Evolutionary conservation across 2,888 invertebrate species (phyloP).

Genomic region (Aphodius sticticus): DNA sequence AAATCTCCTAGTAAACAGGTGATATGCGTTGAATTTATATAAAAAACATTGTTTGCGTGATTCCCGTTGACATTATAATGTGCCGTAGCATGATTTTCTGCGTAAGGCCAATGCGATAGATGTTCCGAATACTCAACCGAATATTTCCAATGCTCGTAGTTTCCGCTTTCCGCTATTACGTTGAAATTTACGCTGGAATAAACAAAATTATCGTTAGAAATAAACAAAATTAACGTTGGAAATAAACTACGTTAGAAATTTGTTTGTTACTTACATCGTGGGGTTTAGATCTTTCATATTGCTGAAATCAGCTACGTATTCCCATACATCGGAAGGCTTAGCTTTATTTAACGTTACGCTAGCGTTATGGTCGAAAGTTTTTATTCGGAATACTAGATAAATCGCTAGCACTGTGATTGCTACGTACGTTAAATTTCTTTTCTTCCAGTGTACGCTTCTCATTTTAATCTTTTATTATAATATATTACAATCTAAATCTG

Average conservation of each 20-base stretch:
- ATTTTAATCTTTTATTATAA: conserved; percentile 41
- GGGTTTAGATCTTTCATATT: conserved; percentile 76
- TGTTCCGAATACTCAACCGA: conserved; percentile 70
- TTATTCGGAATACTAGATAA: conserved; percentile 53
- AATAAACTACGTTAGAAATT: not conserved
- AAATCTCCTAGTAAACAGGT: conserved; percentile 69
- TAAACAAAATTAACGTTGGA: conserved; percentile 8
- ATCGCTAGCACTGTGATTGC: conserved; percentile 44
- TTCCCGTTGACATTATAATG: conserved; percentile 66
- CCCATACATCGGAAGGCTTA: conserved; percentile 71
- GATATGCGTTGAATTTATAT: conserved; percentile 68
- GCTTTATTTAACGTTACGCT: conserved; percentile 64
- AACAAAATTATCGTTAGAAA: conserved; percentile 25
- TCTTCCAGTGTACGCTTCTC: conserved; percentile 54
- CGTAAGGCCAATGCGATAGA: conserved; percentile 70
- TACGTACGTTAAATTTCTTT: conserved; percentile 46
- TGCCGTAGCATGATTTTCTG: conserved; percentile 66
- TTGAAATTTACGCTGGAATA: conserved; percentile 66
- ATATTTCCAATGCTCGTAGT: conserved; percentile 75
- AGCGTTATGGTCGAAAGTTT: conserved; percentile 58
- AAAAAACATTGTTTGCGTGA: conserved; percentile 60
- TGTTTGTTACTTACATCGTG: conserved; percentile 68
- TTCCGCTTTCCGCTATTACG: conserved; percentile 70
- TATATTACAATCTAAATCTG: not conserved
- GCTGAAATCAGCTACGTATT: conserved; percentile 78